These are phyloP conservation scores for Hylia prasina DNA, from an alignment of 2,113 vertebrate species.

Conservation along the genomic window DNA sequence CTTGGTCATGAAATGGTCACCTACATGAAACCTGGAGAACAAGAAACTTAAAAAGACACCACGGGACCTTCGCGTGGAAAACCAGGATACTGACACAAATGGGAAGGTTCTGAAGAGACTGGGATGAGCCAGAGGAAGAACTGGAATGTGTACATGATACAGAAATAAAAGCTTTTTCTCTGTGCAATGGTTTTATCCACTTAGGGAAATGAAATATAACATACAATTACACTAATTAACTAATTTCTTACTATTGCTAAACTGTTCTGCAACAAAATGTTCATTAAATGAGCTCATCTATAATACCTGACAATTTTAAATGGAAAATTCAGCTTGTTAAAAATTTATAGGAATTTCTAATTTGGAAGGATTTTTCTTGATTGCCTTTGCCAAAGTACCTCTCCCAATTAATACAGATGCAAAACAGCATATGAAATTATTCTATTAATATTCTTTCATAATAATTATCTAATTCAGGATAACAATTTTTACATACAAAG, in stretches of 20 bases:
- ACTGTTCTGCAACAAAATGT: background rate
- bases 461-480: background rate
- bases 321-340: background rate
- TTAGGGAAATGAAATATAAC: background rate
- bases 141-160: background rate
- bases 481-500: background rate
- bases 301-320: background rate
- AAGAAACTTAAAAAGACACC: background rate
- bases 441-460: background rate
- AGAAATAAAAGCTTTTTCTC: background rate
- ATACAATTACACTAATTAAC: background rate
- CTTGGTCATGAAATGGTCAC: background rate
- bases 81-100: background rate
- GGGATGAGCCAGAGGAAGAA: background rate
- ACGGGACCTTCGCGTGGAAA: accelerated
- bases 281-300: background rate
- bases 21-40: background rate
- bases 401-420: background rate
- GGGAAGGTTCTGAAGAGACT: background rate
- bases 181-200: background rate
- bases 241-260: background rate
- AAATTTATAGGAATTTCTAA: background rate
- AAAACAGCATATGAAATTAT: background rate
- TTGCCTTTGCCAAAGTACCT: background rate
- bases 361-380: background rate